Base-by-base conservation (phyloP, 1,140 invertebrate genomes). In the Mizuhopecten yessoensis region DNA sequence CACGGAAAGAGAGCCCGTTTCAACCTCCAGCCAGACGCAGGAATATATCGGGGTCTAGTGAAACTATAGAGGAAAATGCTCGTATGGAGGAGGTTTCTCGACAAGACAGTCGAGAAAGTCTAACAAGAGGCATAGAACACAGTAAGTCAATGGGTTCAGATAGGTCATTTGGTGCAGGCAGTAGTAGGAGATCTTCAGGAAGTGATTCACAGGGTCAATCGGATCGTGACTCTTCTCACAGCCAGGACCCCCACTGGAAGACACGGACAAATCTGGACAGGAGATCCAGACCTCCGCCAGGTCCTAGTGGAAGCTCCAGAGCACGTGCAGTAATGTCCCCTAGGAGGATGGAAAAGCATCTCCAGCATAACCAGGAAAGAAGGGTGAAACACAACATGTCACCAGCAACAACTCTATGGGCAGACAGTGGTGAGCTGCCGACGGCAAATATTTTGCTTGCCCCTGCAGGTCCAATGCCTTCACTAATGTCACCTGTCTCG, bases 351-450 rank as follows among this genome's bases (percentile, higher is more conserved):
- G 90, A 94, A n/a, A 94, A 94, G 75, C 95, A 95, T 86, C 94
- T 95, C 91, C 95, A 95, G 45, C 94, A 94, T 75, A 93, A 94
- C 33, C 93, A 94, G 87, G 93, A 93, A 57, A 92, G 91, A 13
- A 91, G 94, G 33, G 91, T 88, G 33, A 94, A 93, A 89, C 93
- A 95, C 88, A 95, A 94, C 91, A 94, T 95, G 89, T 96, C 96
- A 10, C 96, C 96, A 13, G 96, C 96, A 29, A 95, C 96, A 17
- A 95, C 95, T 9, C 90, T 96, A 87, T 96, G 96, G 95, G 96
- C 95, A 90, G 94, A 95, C 88, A 92, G 94, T 42, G 95, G 95
- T 39, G 90, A 93, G 33, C 91, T 93, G 34, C 92, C 92, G 10
- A 90, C 93, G 33, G 57, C 93, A 33, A 95, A 94, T 88, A 94